phyloP scores from a whole-genome alignment of 92 coral and sea anemone species.

The Zoanthus solanderi region DNA sequence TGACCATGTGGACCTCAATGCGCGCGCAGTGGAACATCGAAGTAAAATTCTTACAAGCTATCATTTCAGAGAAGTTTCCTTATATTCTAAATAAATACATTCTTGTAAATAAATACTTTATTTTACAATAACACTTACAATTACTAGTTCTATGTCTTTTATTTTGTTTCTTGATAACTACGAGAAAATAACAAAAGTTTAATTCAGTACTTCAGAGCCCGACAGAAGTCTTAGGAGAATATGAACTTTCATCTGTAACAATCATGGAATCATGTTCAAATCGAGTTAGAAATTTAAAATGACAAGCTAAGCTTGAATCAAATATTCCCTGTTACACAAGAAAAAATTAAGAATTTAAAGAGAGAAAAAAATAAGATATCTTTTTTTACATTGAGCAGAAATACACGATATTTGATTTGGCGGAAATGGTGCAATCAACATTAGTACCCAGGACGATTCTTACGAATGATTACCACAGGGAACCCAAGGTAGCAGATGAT shows the following conservation, averaged over 20 bases:
- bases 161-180: not conserved
- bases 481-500: not conserved
- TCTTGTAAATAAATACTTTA: not conserved
- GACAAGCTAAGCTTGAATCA: not conserved
- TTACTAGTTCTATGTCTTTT: not conserved
- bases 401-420: too few species aligned
- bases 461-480: not conserved
- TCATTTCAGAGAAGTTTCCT: not conserved
- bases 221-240: not conserved
- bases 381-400: not conserved
- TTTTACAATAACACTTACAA: not conserved
- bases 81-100: too few species aligned
- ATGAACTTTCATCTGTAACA: not conserved
- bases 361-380: not conserved
- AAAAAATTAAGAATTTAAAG: not conserved
- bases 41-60: not conserved
- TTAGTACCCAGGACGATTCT: not conserved
- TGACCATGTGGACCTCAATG: slow-evolving; percentile 43
- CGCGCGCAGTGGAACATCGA: slow-evolving; percentile 20
- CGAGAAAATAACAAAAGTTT: not conserved
- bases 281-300: not conserved
- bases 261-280: not conserved
- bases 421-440: slow-evolving; percentile 70
- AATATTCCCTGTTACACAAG: not conserved
- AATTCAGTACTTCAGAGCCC: too few species aligned